Base-by-base conservation (phyloP, 2,888 invertebrate genomes). In the Brachyopa scutellaris region DNA sequence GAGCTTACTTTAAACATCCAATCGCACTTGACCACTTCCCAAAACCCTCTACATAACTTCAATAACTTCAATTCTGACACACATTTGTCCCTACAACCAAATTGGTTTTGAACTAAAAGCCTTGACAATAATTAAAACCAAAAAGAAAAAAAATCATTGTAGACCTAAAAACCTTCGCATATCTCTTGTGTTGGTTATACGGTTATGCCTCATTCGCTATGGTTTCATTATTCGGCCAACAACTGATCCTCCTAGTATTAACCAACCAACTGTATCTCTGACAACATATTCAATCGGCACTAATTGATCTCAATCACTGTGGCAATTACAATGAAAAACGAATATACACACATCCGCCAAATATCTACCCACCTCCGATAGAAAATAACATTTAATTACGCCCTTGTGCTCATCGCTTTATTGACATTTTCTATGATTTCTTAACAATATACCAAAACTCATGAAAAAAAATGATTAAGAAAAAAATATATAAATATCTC, bases 301-400 rank as follows among this genome's bases (percentile, higher is more conserved):
- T 59, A 59, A 59, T 59, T 59, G 42, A 59, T 42, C 42, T 59
- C 19, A 59, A 19, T 59, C 59, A 59, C 40, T 31, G 17, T 17
- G 31, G 31, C 59, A 45, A 59, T 59, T 59, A 59, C 17, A 38
- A 17, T 45, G 7, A 45, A 17, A 21, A 11, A 26, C 2, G 15
- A 6, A 9, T 13, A 23, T 26, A 21, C 36, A 36, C n/a, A 21
- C 11, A 26, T 23, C 47, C 23, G 26, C 26, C 26, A 47, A 47
- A 26, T 21, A 49, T 17, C n/a, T 49, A 17, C 7, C 29, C 15
- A 29, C 29, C 9, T 15, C 8, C 15, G 49, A 49, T 29, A 29
- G 15, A 31, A 31, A 33, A 36, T 55, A 33, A 29, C 11, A 31
- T 53, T 53, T 19, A 38, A 55, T 38, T 36, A 36, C 23, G 38